Percentiles rank a stretch among this genome's conserved stretches.
Evolutionary conservation across 2,888 invertebrate genomes (phyloP).

Genomic region (Apocheima hispidaria): DNA sequence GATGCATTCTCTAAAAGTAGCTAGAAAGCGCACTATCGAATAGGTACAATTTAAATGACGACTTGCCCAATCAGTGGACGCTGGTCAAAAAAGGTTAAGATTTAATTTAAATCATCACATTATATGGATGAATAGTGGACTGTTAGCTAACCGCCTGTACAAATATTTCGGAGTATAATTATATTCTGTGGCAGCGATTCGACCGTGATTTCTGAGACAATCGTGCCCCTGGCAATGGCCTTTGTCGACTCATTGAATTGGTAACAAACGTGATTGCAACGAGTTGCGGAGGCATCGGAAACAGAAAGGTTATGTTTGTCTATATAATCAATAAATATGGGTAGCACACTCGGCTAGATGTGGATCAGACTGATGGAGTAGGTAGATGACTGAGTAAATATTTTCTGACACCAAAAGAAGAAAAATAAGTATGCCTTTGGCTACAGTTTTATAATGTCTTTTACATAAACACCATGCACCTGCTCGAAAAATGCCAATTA

Average conservation of each 20-base stretch:
- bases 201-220: conserved; percentile 21
- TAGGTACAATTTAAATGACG: too few species aligned
- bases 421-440: too few species aligned
- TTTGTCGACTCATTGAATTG: conserved; percentile 19
- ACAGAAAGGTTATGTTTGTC: background rate
- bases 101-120: conserved; percentile 3
- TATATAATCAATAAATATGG: too few species aligned
- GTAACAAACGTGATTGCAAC: background rate
- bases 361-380: too few species aligned
- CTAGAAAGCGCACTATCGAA: background rate
- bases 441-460: too few species aligned
- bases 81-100: background rate
- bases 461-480: too few species aligned
- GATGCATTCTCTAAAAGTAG: background rate
- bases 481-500: too few species aligned
- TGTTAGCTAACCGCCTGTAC: conserved; percentile 11
- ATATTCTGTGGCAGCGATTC: conserved; percentile 7
- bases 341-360: too few species aligned
- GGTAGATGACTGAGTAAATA: too few species aligned
- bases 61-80: background rate
- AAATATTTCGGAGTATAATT: background rate
- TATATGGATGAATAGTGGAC: conserved; percentile 20
- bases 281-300: background rate
- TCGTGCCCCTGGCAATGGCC: conserved; percentile 18
- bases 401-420: too few species aligned